Base-by-base conservation (phyloP, 2,888 invertebrate genomes). In the Agonopterix heracliana region DNA sequence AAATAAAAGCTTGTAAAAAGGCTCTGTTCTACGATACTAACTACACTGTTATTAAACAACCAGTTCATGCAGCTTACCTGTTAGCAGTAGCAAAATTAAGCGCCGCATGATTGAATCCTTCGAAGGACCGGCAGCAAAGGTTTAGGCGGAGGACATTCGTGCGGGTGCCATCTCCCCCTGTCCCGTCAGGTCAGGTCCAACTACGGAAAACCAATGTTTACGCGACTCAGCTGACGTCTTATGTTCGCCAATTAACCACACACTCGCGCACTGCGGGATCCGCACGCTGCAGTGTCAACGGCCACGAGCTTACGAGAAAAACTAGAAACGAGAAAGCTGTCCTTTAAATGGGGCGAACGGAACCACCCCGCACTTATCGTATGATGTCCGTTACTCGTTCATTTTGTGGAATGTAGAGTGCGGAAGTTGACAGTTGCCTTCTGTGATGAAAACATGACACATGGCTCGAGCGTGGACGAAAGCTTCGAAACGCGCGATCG, bases 261-360 rank as follows among this genome's bases (percentile, higher is more conserved):
- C 86, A 87, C 87, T 83, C 85, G 81, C 84, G 79, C 86, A 86
- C 86, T 85, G 85, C 87, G 83, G 84, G 80, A 78, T 79, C 83
- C 78, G 84, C 79, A 79, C 84, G 84, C 81, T 83, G 84, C 85
- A 86, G 82, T 84, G 86, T 85, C 87, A 86, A 84, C 85, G 84
- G 78, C 82, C 82, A 86, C 82, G 75, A 78, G 75, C 75, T 73
- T 73, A 73, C 72, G 72, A 78, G 78, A 81, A 84, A 83, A 85
- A 83, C 82, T 79, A 68, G 83, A 74, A 77, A 78, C 81, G 77
- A 77, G 82, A 82, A 81, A 84, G 79, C 78, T 74, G 78, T 73
- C 68, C 71, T 64, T 63, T 56, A 57, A 51, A 51, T 55, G 61
- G 60, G 54, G 51, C 59, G 3, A 67, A 60, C 55, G 54, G 55